Conservation (phyloP, 1,140 invertebrate genomes). For the Venturia canescens region DNA sequence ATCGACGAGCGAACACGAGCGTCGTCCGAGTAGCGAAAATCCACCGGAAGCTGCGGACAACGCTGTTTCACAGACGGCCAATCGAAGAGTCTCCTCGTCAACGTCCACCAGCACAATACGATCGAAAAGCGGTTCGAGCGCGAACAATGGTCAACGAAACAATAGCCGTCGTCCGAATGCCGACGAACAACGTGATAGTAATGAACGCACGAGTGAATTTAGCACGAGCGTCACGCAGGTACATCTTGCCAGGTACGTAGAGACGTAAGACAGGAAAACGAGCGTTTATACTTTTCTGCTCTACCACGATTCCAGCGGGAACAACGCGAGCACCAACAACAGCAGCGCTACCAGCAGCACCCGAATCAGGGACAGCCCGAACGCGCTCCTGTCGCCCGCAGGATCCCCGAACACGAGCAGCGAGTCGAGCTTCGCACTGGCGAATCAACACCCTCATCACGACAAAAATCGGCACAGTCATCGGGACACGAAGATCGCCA, state of each 20-base stretch:
- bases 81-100: slow-evolving; percentile 53
- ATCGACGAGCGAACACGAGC: slow-evolving; percentile 35
- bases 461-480: slow-evolving; percentile 5
- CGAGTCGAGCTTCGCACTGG: slow-evolving; percentile 26
- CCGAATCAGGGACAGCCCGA: slow-evolving; percentile 29
- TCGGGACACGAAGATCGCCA: slow-evolving; percentile 18
- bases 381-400: slow-evolving; percentile 20
- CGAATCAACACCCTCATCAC: slow-evolving; percentile 32
- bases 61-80: not conserved
- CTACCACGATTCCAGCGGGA: slow-evolving; percentile 23
- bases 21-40: slow-evolving; percentile 46
- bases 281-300: slow-evolving; percentile 41
- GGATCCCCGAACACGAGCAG: slow-evolving; percentile 39
- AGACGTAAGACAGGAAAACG: slow-evolving; percentile 21
- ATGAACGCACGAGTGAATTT: slow-evolving; percentile 23
- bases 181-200: slow-evolving; percentile 19
- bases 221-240: slow-evolving; percentile 54
- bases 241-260: slow-evolving; percentile 62
- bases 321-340: slow-evolving; percentile 31
- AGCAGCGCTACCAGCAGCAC: slow-evolving; percentile 19
- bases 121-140: slow-evolving; percentile 44
- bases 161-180: slow-evolving; percentile 33
- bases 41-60: slow-evolving; percentile 36
- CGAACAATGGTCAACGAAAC: slow-evolving; percentile 29
- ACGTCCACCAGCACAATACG: slow-evolving; percentile 51